phyloP scores from a whole-genome alignment of 2,113 vertebrate species.

The Dromiciops gliroides region DNA sequence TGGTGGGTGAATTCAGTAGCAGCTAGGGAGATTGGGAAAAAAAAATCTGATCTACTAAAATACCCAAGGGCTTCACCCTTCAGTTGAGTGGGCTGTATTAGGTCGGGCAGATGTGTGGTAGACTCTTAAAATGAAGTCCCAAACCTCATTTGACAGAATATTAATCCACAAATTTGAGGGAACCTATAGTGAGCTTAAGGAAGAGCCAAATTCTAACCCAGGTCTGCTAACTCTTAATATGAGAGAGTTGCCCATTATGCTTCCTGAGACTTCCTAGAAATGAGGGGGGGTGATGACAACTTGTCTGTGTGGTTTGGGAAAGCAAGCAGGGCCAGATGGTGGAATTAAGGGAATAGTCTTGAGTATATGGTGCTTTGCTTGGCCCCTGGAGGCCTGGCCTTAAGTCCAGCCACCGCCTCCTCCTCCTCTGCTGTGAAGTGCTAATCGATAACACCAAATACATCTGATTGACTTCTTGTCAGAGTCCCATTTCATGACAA shows the following conservation, averaged over 20 bases:
- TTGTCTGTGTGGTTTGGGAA: slow-evolving; percentile 41
- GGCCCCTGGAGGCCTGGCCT: slow-evolving; percentile 47
- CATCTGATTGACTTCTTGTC: slow-evolving; percentile 77
- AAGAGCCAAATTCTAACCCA: not conserved
- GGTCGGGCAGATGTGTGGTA: not conserved
- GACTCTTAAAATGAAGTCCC: not conserved
- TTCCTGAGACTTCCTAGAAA: not conserved
- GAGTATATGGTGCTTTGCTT: not conserved
- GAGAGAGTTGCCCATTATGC: not conserved
- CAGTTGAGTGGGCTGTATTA: not conserved
- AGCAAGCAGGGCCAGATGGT: not conserved
- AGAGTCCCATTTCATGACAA: slow-evolving; percentile 72
- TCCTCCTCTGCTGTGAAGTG: slow-evolving; percentile 41
- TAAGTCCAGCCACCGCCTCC: slow-evolving; percentile 12
- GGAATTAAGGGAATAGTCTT: slow-evolving; percentile 6
- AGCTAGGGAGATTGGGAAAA: not conserved
- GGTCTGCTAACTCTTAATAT: not conserved
- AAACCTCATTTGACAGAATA: not conserved
- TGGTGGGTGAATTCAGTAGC: not conserved
- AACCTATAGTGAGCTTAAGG: not conserved
- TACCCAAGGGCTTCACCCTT: not conserved
- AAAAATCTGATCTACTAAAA: not conserved
- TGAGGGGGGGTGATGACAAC: not conserved
- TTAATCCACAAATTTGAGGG: not conserved
- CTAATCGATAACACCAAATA: slow-evolving; percentile 76